Conservation (phyloP, 2,888 invertebrate genomes). For the Rhamphomyia laevipes region DNA sequence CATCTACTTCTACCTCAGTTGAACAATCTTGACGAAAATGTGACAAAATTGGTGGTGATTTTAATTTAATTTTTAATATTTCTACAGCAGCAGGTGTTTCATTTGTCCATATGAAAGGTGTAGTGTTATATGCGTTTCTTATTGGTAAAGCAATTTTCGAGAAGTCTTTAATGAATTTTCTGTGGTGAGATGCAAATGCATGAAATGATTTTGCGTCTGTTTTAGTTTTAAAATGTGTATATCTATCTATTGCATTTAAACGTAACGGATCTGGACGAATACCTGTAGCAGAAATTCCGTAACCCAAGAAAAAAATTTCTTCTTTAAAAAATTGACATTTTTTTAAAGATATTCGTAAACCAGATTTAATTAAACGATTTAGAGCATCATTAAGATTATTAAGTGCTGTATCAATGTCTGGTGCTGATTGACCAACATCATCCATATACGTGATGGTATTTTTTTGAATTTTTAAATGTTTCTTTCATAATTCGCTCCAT, state of each 20-base stretch:
- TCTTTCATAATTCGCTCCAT: neutral
- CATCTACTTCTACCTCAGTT: neutral
- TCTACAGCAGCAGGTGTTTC: neutral
- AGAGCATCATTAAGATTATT: neutral
- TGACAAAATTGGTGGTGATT: neutral
- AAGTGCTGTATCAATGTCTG: neutral
- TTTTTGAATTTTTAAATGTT: neutral
- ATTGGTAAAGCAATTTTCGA: slow-evolving; percentile 4
- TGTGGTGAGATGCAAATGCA: slow-evolving; percentile 2
- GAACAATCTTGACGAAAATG: neutral
- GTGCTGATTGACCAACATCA: slow-evolving; percentile 2
- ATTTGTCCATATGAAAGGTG: slow-evolving; percentile 2
- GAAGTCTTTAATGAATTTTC: slow-evolving; percentile 3
- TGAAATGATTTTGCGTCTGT: slow-evolving; percentile 2
- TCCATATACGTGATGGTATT: slow-evolving; percentile 1
- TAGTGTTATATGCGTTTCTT: neutral
- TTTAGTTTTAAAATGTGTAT: neutral
- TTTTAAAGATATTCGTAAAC: neutral
- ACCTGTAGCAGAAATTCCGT: slow-evolving; percentile 1
- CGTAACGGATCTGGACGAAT: neutral
- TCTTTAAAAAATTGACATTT: slow-evolving; percentile 4
- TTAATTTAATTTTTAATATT: neutral
- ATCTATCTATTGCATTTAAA: neutral
- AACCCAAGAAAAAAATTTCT: slow-evolving; percentile 6
- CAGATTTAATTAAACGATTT: neutral